Evolutionary conservation across 1,140 invertebrate genomes (phyloP).

Genomic region (Neodiprion lecontei): DNA sequence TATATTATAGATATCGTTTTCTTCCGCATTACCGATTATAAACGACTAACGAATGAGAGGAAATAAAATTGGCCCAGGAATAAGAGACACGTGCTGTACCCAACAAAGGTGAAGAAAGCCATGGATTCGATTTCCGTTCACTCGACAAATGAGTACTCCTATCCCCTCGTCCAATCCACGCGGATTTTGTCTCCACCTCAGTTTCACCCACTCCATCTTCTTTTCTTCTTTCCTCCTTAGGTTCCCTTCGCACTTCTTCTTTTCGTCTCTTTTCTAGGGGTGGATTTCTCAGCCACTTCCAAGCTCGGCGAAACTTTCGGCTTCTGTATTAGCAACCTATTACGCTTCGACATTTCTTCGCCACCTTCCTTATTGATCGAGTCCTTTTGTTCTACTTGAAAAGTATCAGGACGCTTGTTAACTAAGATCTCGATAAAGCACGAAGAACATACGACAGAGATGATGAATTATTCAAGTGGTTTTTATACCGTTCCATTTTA

Average conservation of each 20-base stretch:
- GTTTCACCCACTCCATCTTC: not conserved
- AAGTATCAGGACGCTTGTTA: too few relatives aligned
- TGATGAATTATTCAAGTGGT: too few relatives aligned
- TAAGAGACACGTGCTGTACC: not conserved
- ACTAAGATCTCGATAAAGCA: too few relatives aligned
- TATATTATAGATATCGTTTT: not conserved
- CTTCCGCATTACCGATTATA: not conserved
- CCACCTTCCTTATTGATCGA: too few relatives aligned
- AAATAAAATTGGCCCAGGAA: not conserved
- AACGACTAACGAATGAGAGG: not conserved
- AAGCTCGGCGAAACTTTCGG: too few relatives aligned
- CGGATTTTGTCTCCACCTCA: not conserved
- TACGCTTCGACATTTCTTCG: too few relatives aligned
- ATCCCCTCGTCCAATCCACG: not conserved
- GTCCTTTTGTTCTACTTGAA: too few relatives aligned
- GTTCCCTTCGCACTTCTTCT: not conserved
- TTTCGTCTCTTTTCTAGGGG: not conserved
- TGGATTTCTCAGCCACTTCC: not conserved
- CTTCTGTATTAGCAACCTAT: too few relatives aligned
- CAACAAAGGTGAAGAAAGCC: not conserved
- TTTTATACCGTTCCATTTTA: too few relatives aligned
- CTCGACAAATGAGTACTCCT: not conserved
- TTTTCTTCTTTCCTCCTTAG: not conserved
- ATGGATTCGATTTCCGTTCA: conserved; percentile 4
- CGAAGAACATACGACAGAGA: too few relatives aligned